A percentile compares a stretch with the other conserved stretches of the same genome.
These are phyloP conservation scores for Caenorhabditis drosophilae DNA, from an alignment of 2,888 invertebrate species.

Conservation along the genomic window DNA sequence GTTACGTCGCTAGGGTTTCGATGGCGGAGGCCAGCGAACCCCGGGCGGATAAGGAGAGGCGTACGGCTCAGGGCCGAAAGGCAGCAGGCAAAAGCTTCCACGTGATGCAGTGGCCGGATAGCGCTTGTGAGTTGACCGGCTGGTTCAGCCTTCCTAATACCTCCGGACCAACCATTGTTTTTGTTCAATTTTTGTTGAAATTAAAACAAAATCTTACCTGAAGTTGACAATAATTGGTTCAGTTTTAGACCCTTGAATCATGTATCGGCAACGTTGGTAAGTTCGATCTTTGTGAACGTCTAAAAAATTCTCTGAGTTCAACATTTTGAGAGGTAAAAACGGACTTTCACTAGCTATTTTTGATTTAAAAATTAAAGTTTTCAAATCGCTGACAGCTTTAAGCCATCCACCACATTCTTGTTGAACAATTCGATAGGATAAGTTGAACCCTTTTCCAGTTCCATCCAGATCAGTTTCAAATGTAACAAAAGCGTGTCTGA, in stretches of 20 bases:
- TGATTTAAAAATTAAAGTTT: conserved; percentile 20
- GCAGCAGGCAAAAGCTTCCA: too few species aligned
- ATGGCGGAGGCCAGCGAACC: too few species aligned
- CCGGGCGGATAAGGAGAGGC: too few species aligned
- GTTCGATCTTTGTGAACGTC: conserved; percentile 20
- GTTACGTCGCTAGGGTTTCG: too few species aligned
- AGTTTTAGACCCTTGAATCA: conserved; percentile 51
- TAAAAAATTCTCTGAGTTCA: conserved; percentile 6
- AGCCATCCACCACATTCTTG: conserved; percentile 56
- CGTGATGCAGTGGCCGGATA: too few species aligned
- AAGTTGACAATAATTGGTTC: conserved; percentile 50
- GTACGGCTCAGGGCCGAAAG: too few species aligned
- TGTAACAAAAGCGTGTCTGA: conserved; percentile 50
- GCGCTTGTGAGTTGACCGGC: too few species aligned
- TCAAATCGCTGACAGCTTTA: conserved; percentile 24
- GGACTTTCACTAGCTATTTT: conserved; percentile 22
- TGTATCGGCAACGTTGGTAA: conserved; percentile 57
- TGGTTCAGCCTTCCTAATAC: too few species aligned
- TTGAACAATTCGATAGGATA: conserved; percentile 38
- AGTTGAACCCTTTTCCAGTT: conserved; percentile 54
- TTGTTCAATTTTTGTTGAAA: too few species aligned
- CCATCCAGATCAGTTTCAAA: conserved; percentile 58
- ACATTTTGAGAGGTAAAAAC: neutral
- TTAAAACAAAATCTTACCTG: conserved; percentile 30
- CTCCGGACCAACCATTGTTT: too few species aligned